Percentiles rank a stretch among this genome's conserved stretches.
phyloP scores from a whole-genome alignment of 2,888 invertebrate genomes.

The Patella caerulea region DNA sequence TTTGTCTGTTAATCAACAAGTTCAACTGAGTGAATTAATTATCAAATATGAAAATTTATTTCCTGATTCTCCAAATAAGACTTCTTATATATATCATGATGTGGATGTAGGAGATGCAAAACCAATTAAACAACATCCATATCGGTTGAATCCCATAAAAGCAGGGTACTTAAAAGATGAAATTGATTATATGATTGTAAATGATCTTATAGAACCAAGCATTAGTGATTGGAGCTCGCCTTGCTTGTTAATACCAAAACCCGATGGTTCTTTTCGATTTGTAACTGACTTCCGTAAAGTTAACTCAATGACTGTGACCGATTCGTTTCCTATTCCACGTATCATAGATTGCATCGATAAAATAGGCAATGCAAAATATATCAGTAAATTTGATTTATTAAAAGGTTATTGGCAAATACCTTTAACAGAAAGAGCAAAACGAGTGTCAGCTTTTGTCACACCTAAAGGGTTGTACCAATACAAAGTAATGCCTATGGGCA shows the following conservation, averaged over 20 bases:
- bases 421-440: slow-evolving; percentile 25
- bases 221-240: slow-evolving; percentile 14
- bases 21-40: slow-evolving; percentile 10
- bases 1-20: neutral
- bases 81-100: slow-evolving; percentile 31
- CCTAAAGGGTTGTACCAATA: slow-evolving; percentile 25
- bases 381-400: slow-evolving; percentile 37
- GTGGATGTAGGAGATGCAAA: slow-evolving; percentile 26
- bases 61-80: slow-evolving; percentile 34
- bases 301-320: slow-evolving; percentile 28
- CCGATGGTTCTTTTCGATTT: slow-evolving; percentile 9
- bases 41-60: slow-evolving; percentile 27
- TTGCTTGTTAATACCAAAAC: slow-evolving; percentile 15
- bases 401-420: slow-evolving; percentile 36
- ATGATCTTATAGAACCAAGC: neutral
- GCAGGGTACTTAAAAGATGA: neutral
- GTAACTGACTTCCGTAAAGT: slow-evolving; percentile 31
- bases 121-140: slow-evolving; percentile 39
- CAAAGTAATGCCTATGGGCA: slow-evolving; percentile 30
- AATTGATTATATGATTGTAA: neutral
- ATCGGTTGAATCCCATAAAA: slow-evolving; percentile 35
- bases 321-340: slow-evolving; percentile 26
- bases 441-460: slow-evolving; percentile 29
- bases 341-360: slow-evolving; percentile 37
- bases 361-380: slow-evolving; percentile 29